Percentiles rank a stretch among this genome's conserved stretches.
These are phyloP conservation scores for Proisotoma minuta DNA, from an alignment of 2,888 invertebrate genomes.

Conservation along the genomic window DNA sequence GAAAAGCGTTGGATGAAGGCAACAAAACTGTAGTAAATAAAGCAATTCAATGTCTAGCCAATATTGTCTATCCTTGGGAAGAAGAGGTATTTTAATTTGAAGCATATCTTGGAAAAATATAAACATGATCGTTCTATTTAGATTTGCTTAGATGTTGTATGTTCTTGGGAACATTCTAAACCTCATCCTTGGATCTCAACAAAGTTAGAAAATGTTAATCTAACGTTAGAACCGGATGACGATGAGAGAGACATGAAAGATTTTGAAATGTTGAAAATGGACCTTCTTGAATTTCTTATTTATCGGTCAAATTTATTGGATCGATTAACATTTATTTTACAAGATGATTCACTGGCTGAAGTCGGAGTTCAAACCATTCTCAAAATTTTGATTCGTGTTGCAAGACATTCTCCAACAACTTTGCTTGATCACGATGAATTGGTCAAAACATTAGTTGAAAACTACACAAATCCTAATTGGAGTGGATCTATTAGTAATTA, in stretches of 20 bases:
- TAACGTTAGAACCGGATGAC: conserved; percentile 55
- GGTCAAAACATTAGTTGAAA: conserved; percentile 15
- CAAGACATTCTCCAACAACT: conserved; percentile 67
- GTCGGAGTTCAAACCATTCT: conserved; percentile 62
- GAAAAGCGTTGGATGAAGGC: conserved; percentile 33
- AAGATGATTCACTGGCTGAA: conserved; percentile 26
- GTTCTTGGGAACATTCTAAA: conserved; percentile 28
- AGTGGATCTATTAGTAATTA: conserved; percentile 15
- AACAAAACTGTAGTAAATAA: conserved; percentile 35
- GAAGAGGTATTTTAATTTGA: conserved; percentile 35
- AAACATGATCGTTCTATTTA: conserved; percentile 3
- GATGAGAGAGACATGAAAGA: conserved; percentile 71
- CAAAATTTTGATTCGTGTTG: conserved; percentile 72
- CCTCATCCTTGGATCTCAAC: conserved; percentile 49
- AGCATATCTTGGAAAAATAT: neutral
- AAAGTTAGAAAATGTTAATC: conserved; percentile 53
- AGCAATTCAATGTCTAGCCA: conserved; percentile 30
- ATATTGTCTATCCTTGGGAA: conserved; percentile 31
- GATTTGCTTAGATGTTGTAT: conserved; percentile 24
- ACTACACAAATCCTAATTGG: conserved; percentile 28
- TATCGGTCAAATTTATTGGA: conserved; percentile 30
- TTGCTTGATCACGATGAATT: conserved; percentile 19
- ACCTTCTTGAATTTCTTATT: conserved; percentile 60
- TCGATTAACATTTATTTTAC: conserved; percentile 34
- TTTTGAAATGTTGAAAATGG: conserved; percentile 76